Evolutionary conservation across 2,888 invertebrate genomes (phyloP).

Genomic region (Pristionchus japonicus): DNA sequence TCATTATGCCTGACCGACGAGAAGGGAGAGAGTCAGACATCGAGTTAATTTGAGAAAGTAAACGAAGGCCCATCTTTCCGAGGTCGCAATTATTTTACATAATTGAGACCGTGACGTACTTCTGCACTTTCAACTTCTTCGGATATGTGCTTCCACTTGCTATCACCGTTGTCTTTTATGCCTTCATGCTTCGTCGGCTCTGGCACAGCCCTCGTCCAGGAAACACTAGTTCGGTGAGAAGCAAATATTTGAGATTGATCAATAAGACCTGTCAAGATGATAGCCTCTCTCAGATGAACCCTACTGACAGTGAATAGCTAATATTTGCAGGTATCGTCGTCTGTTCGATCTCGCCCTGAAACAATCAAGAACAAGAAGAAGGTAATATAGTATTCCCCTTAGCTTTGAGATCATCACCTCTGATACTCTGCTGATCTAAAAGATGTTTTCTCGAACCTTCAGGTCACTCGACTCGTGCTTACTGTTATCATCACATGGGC

Average conservation of each 20-base stretch:
- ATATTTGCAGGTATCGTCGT: conserved; percentile 51
- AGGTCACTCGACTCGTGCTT: conserved; percentile 90
- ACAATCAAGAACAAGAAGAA: conserved; percentile 69
- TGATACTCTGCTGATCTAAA: no score
- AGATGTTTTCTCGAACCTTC: no score
- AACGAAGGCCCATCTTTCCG: no score
- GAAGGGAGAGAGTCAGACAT: neutral
- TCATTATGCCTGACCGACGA: neutral
- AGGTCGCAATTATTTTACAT: no score
- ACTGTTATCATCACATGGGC: conserved; percentile 85
- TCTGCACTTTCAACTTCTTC: conserved; percentile 88
- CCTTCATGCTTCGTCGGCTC: conserved; percentile 89
- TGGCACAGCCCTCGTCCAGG: conserved; percentile 80
- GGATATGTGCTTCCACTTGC: conserved; percentile 90
- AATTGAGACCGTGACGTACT: conserved; percentile 67
- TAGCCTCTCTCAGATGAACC: no score
- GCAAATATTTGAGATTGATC: no score
- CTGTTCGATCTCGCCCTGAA: conserved; percentile 66
- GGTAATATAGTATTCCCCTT: no score
- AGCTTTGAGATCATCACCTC: no score
- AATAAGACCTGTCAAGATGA: no score
- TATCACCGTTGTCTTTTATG: conserved; percentile 88
- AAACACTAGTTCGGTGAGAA: conserved; percentile 50
- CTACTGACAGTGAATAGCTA: neutral
- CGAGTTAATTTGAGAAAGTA: neutral